phyloP scores from a whole-genome alignment of 1,140 invertebrate genomes.

The Drosophila mauritiana region DNA sequence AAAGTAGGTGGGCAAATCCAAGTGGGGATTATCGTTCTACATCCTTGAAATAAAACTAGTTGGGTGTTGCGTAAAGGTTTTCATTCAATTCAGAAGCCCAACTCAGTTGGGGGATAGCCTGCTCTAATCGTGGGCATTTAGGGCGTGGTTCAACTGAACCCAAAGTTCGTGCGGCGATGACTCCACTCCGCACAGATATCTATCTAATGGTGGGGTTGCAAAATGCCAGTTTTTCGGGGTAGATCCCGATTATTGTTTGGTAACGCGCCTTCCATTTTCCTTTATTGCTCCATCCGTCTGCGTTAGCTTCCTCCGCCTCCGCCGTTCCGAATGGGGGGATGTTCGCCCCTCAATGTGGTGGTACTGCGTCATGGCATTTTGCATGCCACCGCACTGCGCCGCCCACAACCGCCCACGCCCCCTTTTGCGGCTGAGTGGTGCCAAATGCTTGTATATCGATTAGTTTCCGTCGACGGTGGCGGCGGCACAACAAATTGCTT shows the following conservation, averaged over 20 bases:
- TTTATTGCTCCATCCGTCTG: constrained; percentile 24
- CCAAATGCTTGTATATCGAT: constrained; percentile 65
- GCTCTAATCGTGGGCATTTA: not conserved
- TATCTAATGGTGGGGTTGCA: not conserved
- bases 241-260: constrained; percentile 13
- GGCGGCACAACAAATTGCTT: constrained; percentile 48
- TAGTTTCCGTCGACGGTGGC: constrained; percentile 48
- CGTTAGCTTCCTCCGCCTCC: not conserved
- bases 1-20: no score
- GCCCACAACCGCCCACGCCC: constrained; percentile 6
- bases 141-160: constrained; percentile 31
- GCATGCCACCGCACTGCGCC: constrained; percentile 3
- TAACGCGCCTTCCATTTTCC: constrained; percentile 4
- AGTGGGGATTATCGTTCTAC: no score
- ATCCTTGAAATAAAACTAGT: no score
- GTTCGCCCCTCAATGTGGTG: no score
- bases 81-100: no score
- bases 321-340: no score
- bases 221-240: not conserved
- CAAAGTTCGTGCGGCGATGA: constrained; percentile 21
- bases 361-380: constrained; percentile 3
- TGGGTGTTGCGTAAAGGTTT: no score
- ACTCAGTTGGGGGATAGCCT: not conserved
- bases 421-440: constrained; percentile 29
- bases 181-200: constrained; percentile 6